Conservation (phyloP, 2,888 invertebrate species). For the Mycalesis mineus region DNA sequence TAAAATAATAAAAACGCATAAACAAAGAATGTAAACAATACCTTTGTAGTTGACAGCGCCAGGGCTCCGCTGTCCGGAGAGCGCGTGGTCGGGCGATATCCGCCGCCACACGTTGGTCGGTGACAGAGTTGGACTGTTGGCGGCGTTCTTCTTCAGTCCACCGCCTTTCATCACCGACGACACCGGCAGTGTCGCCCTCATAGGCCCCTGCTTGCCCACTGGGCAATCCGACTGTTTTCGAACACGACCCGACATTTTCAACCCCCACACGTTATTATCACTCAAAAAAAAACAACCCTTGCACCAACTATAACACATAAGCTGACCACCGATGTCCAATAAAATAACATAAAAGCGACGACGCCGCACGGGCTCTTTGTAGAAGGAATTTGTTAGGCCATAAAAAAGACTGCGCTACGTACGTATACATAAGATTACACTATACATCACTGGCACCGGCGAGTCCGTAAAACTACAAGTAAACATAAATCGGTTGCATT, state of each 20-base stretch:
- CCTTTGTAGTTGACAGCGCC: constrained; percentile 86
- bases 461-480: constrained; percentile 42
- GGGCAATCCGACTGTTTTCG: constrained; percentile 84
- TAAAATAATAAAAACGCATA: neutral
- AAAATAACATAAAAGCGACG: constrained; percentile 55
- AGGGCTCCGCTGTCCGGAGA: constrained; percentile 85
- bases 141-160: constrained; percentile 78
- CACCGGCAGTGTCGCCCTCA: constrained; percentile 87
- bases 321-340: constrained; percentile 44
- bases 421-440: constrained; percentile 36
- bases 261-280: constrained; percentile 37
- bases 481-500: constrained; percentile 47
- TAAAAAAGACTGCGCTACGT: constrained; percentile 37
- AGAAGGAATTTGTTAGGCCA: constrained; percentile 53
- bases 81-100: constrained; percentile 83
- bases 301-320: constrained; percentile 42
- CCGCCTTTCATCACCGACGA: constrained; percentile 84
- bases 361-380: constrained; percentile 71
- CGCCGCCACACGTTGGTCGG: constrained; percentile 83
- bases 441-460: constrained; percentile 39
- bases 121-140: constrained; percentile 82
- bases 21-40: constrained; percentile 38
- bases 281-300: constrained; percentile 40
- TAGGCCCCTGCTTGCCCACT: constrained; percentile 80
- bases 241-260: constrained; percentile 79